Evolutionary conservation across 2,797 vertebrate genomes (phyloP).

Genomic region (Cuniculus paca): DNA sequence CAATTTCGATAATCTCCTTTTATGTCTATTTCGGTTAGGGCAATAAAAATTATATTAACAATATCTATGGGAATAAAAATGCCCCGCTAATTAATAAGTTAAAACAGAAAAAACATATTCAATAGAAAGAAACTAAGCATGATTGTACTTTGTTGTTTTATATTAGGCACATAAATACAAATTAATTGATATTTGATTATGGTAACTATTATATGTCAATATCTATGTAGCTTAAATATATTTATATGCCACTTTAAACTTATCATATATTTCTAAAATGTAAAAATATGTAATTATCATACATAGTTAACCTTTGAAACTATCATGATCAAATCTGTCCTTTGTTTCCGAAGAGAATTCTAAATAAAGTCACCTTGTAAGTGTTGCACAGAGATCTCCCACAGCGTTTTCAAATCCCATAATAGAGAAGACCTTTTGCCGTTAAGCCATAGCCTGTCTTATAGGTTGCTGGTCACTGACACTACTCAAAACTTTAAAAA

Average conservation of each 20-base stretch:
- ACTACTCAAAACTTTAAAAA: background rate
- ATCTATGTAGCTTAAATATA: background rate
- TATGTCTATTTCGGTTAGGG: background rate
- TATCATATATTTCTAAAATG: background rate
- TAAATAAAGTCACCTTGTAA: background rate
- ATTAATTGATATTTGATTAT: background rate
- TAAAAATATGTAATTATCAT: background rate
- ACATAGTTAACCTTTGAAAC: background rate
- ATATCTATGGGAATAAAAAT: background rate
- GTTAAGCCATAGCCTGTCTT: background rate
- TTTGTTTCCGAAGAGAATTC: background rate
- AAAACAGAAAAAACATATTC: background rate
- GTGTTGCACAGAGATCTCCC: background rate
- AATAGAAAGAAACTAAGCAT: background rate
- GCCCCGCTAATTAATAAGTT: background rate
- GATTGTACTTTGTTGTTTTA: background rate
- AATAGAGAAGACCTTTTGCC: background rate
- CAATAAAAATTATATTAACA: background rate
- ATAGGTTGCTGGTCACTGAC: background rate
- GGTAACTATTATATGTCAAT: background rate
- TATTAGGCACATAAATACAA: background rate
- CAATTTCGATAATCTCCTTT: background rate
- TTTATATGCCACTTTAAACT: background rate
- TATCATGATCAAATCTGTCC: background rate
- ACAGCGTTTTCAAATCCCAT: background rate